Percentiles rank a stretch among this genome's conserved stretches.
phyloP scores from a whole-genome alignment of 2,888 invertebrate genomes.

The Papilio demoleus region DNA sequence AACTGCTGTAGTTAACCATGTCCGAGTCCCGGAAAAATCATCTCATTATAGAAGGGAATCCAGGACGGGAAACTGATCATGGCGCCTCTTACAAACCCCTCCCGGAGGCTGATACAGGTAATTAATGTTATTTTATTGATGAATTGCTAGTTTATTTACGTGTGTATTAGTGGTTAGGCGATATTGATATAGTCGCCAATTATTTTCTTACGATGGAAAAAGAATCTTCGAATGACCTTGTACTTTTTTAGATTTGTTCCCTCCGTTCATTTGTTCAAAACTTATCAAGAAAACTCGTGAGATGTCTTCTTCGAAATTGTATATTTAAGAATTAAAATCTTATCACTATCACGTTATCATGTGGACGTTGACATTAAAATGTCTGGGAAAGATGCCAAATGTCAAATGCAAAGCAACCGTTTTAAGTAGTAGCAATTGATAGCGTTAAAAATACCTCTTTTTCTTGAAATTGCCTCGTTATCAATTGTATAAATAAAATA shows the following conservation, averaged over 20 bases:
- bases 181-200: not conserved
- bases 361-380: slow-evolving; percentile 29
- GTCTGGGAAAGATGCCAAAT: slow-evolving; percentile 20
- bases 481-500: not conserved
- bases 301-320: slow-evolving; percentile 22
- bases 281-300: slow-evolving; percentile 39
- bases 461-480: not conserved
- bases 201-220: not conserved
- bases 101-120: slow-evolving; percentile 84
- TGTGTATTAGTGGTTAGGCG: not conserved
- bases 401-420: slow-evolving; percentile 31
- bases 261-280: not conserved
- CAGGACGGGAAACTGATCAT: slow-evolving; percentile 76
- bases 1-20: slow-evolving; percentile 58
- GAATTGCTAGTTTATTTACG: not conserved
- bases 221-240: slow-evolving; percentile 5
- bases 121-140: slow-evolving; percentile 47
- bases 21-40: slow-evolving; percentile 75
- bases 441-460: not conserved
- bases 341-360: slow-evolving; percentile 37
- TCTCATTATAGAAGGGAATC: slow-evolving; percentile 74
- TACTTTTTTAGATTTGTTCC: not conserved
- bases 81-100: slow-evolving; percentile 82
- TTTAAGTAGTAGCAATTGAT: slow-evolving; percentile 3
- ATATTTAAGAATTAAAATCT: slow-evolving; percentile 25